Conservation (phyloP, 2,797 vertebrate species). For the Propithecus deckenii region DNA sequence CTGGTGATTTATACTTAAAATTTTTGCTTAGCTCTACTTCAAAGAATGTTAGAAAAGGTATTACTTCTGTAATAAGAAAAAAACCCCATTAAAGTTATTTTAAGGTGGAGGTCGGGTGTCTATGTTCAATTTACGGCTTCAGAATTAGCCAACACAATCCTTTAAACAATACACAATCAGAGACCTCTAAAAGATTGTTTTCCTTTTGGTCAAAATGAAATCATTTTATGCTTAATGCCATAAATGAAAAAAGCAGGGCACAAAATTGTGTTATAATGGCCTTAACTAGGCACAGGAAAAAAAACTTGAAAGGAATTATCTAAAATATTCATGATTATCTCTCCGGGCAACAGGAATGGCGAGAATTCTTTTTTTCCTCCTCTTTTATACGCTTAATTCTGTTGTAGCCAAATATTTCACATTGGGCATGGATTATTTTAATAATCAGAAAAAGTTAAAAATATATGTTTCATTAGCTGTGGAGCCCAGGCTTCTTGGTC, state of each 20-base stretch:
- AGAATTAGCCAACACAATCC: neutral
- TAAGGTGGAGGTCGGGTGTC: neutral
- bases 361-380: neutral
- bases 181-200: neutral
- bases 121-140: neutral
- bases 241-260: neutral
- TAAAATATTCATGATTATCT: neutral
- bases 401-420: neutral
- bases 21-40: constrained; percentile 39
- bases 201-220: constrained; percentile 1
- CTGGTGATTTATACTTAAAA: neutral
- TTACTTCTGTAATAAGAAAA: neutral
- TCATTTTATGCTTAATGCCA: neutral
- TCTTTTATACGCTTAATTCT: neutral
- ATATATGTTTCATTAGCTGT: neutral
- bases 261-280: neutral
- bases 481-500: neutral
- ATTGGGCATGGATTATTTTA: neutral
- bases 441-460: constrained; percentile 23
- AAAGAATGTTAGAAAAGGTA: neutral
- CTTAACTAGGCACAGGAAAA: neutral
- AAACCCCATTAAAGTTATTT: neutral
- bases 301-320: neutral
- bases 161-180: neutral
- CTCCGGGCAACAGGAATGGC: neutral